Base-by-base conservation (phyloP, 2,113 vertebrate species). In the Heteronetta atricapilla region DNA sequence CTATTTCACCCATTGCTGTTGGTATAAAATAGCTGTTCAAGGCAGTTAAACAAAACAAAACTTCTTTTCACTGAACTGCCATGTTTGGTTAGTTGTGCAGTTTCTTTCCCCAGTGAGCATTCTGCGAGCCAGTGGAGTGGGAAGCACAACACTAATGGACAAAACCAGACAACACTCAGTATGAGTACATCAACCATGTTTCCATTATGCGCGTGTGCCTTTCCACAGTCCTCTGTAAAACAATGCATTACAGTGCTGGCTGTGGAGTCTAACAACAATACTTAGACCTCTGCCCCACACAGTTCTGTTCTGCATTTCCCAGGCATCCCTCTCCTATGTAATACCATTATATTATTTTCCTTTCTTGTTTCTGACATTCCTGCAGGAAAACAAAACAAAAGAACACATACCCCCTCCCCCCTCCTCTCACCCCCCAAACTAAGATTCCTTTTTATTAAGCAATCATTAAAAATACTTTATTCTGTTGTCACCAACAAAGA, bases 151-250 rank as follows among this genome's bases (percentile, higher is more conserved):
- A 10, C 29, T 58, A 83, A 42, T 0, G 3, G 60, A 60, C 44
- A 83, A 50, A 88, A 86, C 3, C 21, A 91, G 75, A 48, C 56
- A 77, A 60, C 6, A 6, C 2, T 77, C 42, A 74, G 17, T 20
- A 77, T 0, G 2, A 85, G 4, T 76, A 50, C n/a, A 90, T n/a
- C 55, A 69, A 59, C 58, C 6, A 1, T 3, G 2, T 29, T 70
- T n/a, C 16, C 3, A 0, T 25, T 80, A n/a, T 83, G 21, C 59
- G 58, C 6, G 36, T 83, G 18, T 63, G 62, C 11, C 31, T 90
- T 93, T 76, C 22, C 25, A 13, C 1, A 34, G 66, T 38, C 26
- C 80, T 82, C 62, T 73, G 67, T 25, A 58, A 42, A 85, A n/a
- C 34, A 33, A 38, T 17, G 16, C 15, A 78, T 31, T 31, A 82